Evolutionary conservation across 2,797 vertebrate species (phyloP).

Genomic region (Mareca strepera): DNA sequence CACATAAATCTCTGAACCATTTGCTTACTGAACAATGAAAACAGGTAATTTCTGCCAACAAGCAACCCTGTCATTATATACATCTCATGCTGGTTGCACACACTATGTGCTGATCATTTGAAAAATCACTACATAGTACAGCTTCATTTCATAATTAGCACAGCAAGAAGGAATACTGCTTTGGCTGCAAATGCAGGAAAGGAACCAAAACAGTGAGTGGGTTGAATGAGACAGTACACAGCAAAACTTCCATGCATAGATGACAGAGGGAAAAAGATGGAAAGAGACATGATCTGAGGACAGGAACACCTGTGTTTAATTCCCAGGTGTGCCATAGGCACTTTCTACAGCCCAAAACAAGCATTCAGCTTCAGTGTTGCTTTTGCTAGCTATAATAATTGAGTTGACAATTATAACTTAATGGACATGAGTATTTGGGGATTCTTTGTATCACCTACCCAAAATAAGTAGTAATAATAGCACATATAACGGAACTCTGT

Average conservation of each 20-base stretch:
- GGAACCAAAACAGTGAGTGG: background rate
- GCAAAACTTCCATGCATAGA: fast-evolving
- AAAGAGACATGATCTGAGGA: background rate
- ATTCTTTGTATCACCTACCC: background rate
- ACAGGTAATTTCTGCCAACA: background rate
- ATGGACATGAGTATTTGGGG: fast-evolving
- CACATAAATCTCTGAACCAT: background rate
- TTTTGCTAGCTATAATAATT: background rate
- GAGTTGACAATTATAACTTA: background rate
- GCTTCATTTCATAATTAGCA: background rate
- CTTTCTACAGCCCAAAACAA: background rate
- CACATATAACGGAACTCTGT: background rate
- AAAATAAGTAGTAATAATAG: background rate
- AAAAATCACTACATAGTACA: background rate
- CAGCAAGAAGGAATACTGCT: background rate
- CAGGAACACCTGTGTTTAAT: background rate
- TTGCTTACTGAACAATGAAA: background rate
- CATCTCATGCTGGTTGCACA: background rate
- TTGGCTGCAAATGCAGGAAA: background rate
- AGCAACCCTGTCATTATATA: background rate
- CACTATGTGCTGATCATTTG: background rate
- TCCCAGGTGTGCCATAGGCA: background rate
- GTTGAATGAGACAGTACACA: background rate
- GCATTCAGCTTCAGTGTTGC: background rate
- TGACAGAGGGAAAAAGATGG: background rate